Base-by-base conservation (phyloP, 1,140 invertebrate genomes). In the Drosophila pachea region DNA sequence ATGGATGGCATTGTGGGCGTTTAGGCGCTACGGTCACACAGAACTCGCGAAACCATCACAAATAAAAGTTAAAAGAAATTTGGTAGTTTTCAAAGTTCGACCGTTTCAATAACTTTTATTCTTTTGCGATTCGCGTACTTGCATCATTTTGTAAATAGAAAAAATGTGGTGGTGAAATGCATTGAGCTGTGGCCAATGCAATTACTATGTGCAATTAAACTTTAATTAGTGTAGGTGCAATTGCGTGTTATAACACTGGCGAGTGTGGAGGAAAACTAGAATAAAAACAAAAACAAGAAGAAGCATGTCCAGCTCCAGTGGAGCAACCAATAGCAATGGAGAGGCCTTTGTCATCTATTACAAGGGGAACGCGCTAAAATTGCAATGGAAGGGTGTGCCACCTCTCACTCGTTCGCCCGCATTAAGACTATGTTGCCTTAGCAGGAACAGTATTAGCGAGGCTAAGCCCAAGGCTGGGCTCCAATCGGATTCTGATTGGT, bases 301-400 rank as follows among this genome's bases (percentile, higher is more conserved):
- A 47, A 65, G 42, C 31, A 68, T 65, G 49, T 61, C 64, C 14
- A 67, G 42, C 22, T 58, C 62, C 47, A 58, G 12, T 35, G 58
- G 49, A 29, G 50, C 42, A 38, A 29, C 49, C 14, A 61, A 47
- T n/a, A 45, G 56, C 5, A n/a, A 36, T 40, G 49, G 38, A 3
- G 81, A 86, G 42, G 69, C 65, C 12, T 86, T 86, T 53, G 45
- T 56, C 47, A 63, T 86, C 29, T 86, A 68, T 43, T 55, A 70
- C 55, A 55, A 81, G 6, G 71, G 77, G 9, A 49, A 43, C 7
- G 29, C 70, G 0, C 43, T 86, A 52, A 74, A 77, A 61, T 55
- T 86, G 3, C 61, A 86, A 5, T 86, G 81, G 81, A 62, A 66
- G 29, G 82, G 77, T 0, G 59, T 86, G 48, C 77, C 81, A 5